These are phyloP conservation scores for Heteronetta atricapilla DNA, from an alignment of 2,113 vertebrate genomes.

Conservation along the genomic window DNA sequence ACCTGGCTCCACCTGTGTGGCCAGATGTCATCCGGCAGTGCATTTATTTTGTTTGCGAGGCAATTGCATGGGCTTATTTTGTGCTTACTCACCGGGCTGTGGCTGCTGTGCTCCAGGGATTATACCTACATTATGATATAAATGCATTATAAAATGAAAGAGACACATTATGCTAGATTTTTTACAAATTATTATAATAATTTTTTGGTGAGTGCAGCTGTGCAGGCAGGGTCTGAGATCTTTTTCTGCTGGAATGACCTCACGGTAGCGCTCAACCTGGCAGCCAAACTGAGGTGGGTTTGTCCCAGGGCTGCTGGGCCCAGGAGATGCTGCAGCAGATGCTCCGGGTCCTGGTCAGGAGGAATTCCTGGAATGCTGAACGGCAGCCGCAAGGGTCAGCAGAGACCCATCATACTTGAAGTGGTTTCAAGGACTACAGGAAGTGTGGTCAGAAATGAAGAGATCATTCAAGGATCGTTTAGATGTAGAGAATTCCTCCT, in stretches of 20 bases:
- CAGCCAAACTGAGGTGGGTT: neutral
- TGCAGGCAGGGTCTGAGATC: neutral
- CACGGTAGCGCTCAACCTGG: neutral
- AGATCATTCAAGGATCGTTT: neutral
- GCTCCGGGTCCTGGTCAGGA: neutral
- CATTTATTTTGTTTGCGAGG: accelerated
- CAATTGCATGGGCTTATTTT: neutral
- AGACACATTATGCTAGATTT: too few relatives aligned
- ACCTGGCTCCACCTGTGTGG: neutral
- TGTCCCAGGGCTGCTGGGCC: neutral
- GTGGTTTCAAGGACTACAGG: neutral
- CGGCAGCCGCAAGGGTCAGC: neutral
- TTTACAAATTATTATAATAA: neutral
- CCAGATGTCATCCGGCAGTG: neutral
- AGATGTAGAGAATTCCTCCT: constrained; percentile 9
- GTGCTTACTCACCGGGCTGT: neutral
- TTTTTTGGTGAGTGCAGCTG: neutral
- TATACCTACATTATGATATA: neutral
- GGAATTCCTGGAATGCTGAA: neutral
- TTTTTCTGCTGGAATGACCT: neutral
- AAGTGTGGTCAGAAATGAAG: neutral
- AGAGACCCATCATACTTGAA: neutral
- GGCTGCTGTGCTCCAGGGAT: neutral
- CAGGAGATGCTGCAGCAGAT: neutral
- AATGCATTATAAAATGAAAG: neutral